Evolutionary conservation across 1,140 invertebrate species (phyloP), one percentile per base, ranked within the genome.

Genomic region (Oscheius sp.): DNA sequence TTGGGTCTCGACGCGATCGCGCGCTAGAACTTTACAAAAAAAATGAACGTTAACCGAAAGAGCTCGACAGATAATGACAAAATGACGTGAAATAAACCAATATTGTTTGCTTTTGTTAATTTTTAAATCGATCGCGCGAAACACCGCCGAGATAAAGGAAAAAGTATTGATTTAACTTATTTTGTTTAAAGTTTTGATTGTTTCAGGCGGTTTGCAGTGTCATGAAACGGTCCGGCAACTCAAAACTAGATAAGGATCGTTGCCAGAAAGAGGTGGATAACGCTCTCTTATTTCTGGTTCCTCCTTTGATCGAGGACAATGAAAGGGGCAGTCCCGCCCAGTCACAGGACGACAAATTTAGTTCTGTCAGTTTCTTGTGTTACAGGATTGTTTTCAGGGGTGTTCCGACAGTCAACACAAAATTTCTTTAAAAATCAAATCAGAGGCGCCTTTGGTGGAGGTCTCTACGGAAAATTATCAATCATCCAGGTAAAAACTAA

Each of bases 271-370:
- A 71, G 52, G 18, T 71, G 2, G 23, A 46, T 3, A 34, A 35
- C 7, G 42, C 38, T 7, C 45, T 71, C 35, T 3, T 38, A 10
- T 49, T 71, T 32, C 32, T 71, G 20, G 69, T 71, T 42, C 69
- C 69, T 20, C 49, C 59, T 3, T 71, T 71, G 29, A 46, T 15
- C 1, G 28, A 63, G 26, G 10, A 34, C 46, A 18, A 20, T n/a
- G 49, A 31, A 4, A 31, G 28, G 10, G 28, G 32, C 20, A n/a
- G 15, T 18, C 34, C 66, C 20, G 15, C n/a, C 18, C 3, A 7
- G 1, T 58, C 66, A 32, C n/a, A 13, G 61, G 4, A 20, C 38
- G 59, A 63, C 26, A 34, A 28, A 26, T 15, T 61, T 29, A 38
- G n/a, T 34, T 63, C 18, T 63, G 20, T 49, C 42, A 26, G 1